Evolutionary conservation across 1,140 invertebrate genomes (phyloP), one percentile per base, ranked within the genome.

Genomic region (Brachionus asplanchnoidis): DNA sequence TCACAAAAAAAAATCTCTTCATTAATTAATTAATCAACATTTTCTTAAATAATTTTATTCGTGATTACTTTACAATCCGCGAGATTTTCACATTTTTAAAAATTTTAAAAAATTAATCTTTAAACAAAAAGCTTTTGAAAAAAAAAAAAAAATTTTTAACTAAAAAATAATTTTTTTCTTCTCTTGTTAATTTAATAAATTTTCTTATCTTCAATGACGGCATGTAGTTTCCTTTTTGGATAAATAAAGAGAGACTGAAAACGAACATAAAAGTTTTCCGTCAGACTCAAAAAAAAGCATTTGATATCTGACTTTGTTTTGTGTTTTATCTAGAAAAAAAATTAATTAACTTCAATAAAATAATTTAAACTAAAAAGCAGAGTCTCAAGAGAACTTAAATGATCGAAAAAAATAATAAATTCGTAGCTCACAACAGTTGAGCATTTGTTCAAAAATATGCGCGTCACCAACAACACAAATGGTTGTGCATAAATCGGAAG

Each of bases 301-400:
- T 60, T 60, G 53, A 60, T 60, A 60, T 60, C 20, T 60, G 53
- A 60, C n/a, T 23, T 60, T 60, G 17, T 60, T 17, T 60, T 60
- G n/a, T 60, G 17, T 60, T 23, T 60, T 53, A 53, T 53, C 46
- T 53, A n/a, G 46, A 17, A 60, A 60, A 60, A 60, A 60, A 60
- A 60, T 60, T 60, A 60, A 60, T 60, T 60, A 60, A 60, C 53
- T 60, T 60, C 53, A 60, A 60, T 60, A 60, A 60, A 20, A 60
- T 20, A 60, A 60, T 12, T 3, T 8, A 60, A 23, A 60, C 26
- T 20, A 60, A 56, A 17, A 56, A 8, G 20, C 17, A 17, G 53
- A n/a, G n/a, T 60, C 53, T 60, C 53, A 60, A 60, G 53, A 60
- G 53, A 23, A 9, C 53, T 60, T 23, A 60, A 60, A 60, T 60